Evolutionary conservation across 2,113 vertebrate species (phyloP).

Genomic region (Petaurus breviceps): DNA sequence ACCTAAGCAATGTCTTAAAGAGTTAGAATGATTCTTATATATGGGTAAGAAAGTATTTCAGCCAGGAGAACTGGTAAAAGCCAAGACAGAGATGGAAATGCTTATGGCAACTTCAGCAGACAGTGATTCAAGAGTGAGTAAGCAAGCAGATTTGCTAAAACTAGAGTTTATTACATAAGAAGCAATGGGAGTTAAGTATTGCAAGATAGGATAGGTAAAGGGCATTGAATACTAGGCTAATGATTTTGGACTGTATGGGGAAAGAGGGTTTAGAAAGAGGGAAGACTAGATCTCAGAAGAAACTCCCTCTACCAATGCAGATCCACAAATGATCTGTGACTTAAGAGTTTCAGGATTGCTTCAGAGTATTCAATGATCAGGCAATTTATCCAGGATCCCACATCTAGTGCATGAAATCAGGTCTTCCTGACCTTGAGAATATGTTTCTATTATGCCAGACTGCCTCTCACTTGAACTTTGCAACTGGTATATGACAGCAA

Average conservation of each 20-base stretch:
- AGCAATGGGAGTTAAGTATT: background rate
- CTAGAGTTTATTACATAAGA: background rate
- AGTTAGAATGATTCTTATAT: background rate
- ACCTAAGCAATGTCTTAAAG: background rate
- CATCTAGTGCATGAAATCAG: background rate
- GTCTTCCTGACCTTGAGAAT: background rate
- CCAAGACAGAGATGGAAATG: background rate
- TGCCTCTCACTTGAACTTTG: background rate
- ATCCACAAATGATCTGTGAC: no score
- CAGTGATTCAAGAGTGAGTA: background rate
- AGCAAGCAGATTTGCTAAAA: background rate
- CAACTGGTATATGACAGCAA: background rate
- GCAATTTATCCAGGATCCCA: background rate
- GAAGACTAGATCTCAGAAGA: background rate
- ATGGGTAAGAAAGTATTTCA: background rate
- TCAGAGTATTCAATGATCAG: background rate
- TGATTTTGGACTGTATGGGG: background rate
- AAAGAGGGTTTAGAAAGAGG: no score
- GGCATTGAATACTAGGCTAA: background rate
- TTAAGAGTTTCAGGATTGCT: no score
- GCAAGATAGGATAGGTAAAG: background rate
- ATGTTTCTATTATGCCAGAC: background rate
- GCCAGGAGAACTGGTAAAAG: background rate
- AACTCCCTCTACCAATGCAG: background rate
- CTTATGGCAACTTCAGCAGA: background rate